A percentile compares a stretch with the other conserved stretches of the same genome.
These are phyloP conservation scores for Xenus cinereus DNA, from an alignment of 2,113 vertebrate genomes.

Conservation along the genomic window DNA sequence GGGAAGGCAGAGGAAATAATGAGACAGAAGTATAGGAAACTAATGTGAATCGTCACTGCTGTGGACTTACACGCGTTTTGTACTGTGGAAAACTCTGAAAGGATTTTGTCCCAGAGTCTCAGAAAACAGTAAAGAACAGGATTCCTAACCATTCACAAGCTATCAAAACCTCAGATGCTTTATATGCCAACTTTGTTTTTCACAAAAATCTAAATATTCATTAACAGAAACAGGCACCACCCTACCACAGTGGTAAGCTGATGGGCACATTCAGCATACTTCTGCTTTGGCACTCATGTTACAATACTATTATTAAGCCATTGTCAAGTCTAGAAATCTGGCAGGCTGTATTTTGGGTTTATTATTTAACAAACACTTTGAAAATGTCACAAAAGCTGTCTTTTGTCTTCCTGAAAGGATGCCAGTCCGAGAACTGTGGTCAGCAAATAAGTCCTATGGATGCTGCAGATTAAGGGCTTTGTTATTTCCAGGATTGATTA, in stretches of 20 bases:
- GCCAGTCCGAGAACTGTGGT: background rate
- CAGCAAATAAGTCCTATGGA: background rate
- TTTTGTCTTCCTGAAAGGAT: background rate
- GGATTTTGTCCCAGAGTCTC: background rate
- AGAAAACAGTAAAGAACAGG: background rate
- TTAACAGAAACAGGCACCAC: background rate
- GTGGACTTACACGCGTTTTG: background rate
- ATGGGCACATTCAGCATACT: background rate
- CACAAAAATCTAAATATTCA: background rate
- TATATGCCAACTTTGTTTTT: background rate
- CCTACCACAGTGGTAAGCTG: background rate
- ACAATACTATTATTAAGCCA: background rate
- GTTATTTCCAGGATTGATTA: constrained; percentile 4
- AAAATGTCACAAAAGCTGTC: background rate
- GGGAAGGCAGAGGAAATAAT: background rate
- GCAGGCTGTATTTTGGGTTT: background rate
- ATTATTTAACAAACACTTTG: background rate
- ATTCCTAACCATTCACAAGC: background rate
- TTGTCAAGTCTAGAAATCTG: background rate
- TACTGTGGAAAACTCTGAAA: background rate
- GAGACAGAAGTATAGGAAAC: background rate
- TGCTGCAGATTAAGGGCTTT: constrained; percentile 7
- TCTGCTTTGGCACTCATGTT: background rate
- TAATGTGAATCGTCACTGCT: background rate
- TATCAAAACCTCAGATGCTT: background rate